Conservation (phyloP, 2,888 invertebrate species). For the Oligia latruncula region DNA sequence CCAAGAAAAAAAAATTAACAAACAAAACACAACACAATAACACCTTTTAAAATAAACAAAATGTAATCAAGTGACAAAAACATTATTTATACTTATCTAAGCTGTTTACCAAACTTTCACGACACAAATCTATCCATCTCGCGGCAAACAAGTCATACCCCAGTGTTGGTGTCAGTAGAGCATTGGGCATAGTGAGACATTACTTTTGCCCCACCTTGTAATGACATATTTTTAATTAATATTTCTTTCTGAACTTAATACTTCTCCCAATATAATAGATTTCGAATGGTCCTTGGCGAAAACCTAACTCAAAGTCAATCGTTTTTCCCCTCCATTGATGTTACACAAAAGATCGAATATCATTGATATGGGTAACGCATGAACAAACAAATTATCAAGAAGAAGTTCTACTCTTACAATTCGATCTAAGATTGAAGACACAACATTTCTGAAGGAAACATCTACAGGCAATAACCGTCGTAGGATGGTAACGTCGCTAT, state of each 20-base stretch:
- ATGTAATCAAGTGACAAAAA: too few species aligned
- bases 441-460: not conserved
- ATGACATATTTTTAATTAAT: not conserved
- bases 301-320: slow-evolving; percentile 13
- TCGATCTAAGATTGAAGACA: not conserved
- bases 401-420: slow-evolving; percentile 14
- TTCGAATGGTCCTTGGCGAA: slow-evolving; percentile 10
- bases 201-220: not conserved
- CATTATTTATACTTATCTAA: too few species aligned
- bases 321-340: slow-evolving; percentile 25
- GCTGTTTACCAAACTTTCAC: too few species aligned
- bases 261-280: slow-evolving; percentile 19
- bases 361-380: slow-evolving; percentile 22
- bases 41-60: too few species aligned
- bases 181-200: not conserved
- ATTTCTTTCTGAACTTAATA: not conserved
- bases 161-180: too few species aligned
- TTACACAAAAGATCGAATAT: slow-evolving; percentile 32
- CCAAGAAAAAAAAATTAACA: too few species aligned
- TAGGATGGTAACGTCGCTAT: too few species aligned
- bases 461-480: too few species aligned
- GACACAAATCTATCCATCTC: too few species aligned
- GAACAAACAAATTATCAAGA: slow-evolving; percentile 9
- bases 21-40: too few species aligned
- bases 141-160: too few species aligned